Evolutionary conservation across 1,140 invertebrate species (phyloP).

Genomic region (Drosophila equinoxialis): DNA sequence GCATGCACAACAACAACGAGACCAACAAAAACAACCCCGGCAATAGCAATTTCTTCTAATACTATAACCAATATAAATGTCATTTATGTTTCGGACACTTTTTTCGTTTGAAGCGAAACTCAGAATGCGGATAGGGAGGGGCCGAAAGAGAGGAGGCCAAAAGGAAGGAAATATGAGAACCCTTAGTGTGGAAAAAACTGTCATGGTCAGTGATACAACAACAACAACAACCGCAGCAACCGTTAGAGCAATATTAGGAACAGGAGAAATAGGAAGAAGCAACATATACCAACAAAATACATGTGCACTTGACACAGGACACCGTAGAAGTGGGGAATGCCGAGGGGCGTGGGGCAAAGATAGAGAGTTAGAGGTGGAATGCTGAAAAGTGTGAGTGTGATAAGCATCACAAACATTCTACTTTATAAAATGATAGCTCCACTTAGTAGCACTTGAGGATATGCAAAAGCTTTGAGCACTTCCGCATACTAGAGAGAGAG

Average conservation of each 20-base stretch:
- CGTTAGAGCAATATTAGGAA: slow-evolving; percentile 6
- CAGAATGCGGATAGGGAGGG: too few relatives aligned
- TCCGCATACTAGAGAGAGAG: slow-evolving; percentile 45
- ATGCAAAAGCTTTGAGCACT: slow-evolving; percentile 75
- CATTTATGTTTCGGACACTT: slow-evolving; percentile 76
- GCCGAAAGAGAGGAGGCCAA: neutral
- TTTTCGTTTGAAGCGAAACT: slow-evolving; percentile 24
- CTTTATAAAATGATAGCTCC: slow-evolving; percentile 68
- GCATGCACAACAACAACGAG: slow-evolving; percentile 7
- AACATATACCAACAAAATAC: slow-evolving; percentile 49
- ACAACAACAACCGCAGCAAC: slow-evolving; percentile 27
- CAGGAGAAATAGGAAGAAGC: slow-evolving; percentile 1
- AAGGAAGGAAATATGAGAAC: slow-evolving; percentile 18
- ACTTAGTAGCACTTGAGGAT: slow-evolving; percentile 78
- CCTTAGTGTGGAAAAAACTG: slow-evolving; percentile 55
- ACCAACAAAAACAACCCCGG: slow-evolving; percentile 18
- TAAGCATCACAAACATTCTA: slow-evolving; percentile 61
- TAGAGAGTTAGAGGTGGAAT: slow-evolving; percentile 13
- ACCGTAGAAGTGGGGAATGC: neutral
- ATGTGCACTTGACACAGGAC: slow-evolving; percentile 61
- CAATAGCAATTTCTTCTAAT: slow-evolving; percentile 57
- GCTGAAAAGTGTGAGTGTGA: slow-evolving; percentile 43
- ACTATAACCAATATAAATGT: slow-evolving; percentile 79
- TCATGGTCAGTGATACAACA: slow-evolving; percentile 67
- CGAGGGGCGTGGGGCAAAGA: neutral